Evolutionary conservation across 2,113 vertebrate genomes (phyloP).

Genomic region (Mirza zaza): DNA sequence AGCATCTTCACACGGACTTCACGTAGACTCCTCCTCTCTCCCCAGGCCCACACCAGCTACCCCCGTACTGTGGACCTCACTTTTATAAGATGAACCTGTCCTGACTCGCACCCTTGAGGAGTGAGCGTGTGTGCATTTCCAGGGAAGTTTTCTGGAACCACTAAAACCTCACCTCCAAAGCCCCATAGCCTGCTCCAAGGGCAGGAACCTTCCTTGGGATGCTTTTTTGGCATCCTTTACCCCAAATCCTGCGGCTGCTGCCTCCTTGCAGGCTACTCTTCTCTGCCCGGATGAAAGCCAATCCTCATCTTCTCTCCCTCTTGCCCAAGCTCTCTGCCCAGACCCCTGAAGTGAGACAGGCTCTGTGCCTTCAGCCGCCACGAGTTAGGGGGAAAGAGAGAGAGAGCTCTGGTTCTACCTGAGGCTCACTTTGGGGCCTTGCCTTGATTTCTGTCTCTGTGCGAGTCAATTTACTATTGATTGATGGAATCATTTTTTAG

Average conservation of each 20-base stretch:
- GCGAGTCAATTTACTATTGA: conserved; percentile 59
- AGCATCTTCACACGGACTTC: background rate
- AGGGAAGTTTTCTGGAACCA: conserved; percentile 1
- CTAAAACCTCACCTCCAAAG: background rate
- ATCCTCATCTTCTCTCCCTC: background rate
- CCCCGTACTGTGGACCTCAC: too few relatives aligned
- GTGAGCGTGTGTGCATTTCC: conserved; percentile 26
- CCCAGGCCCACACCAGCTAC: background rate
- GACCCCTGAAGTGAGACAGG: background rate
- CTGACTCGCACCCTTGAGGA: background rate
- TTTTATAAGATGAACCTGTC: background rate
- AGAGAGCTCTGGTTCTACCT: background rate
- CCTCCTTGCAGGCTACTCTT: background rate
- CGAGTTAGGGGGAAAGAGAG: background rate
- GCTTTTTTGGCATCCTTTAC: background rate
- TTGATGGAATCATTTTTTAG: conserved; percentile 64
- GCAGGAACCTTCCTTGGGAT: background rate
- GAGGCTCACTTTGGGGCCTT: background rate
- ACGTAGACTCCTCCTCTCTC: background rate
- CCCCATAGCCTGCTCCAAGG: background rate
- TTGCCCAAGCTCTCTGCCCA: background rate
- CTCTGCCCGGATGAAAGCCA: background rate
- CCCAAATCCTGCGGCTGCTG: background rate
- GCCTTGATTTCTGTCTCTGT: conserved; percentile 33
- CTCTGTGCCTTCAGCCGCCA: background rate